Evolutionary conservation across 2,113 vertebrate genomes (phyloP).

Genomic region (Carlito syrichta): DNA sequence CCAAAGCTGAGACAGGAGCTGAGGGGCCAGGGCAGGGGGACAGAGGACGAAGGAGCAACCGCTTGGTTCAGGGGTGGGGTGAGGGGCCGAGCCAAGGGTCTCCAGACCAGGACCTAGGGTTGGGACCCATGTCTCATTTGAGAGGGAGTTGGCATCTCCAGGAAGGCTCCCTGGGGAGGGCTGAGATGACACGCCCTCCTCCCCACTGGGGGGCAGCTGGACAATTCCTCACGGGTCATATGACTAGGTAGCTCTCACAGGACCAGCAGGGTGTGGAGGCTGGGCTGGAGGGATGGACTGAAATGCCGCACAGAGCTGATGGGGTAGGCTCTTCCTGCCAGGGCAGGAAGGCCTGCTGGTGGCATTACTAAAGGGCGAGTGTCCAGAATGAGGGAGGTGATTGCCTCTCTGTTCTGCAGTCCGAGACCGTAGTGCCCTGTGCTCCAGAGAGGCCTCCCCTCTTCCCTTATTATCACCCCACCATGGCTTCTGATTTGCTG

Average conservation of each 20-base stretch:
- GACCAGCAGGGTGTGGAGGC: neutral
- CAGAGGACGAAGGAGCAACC: neutral
- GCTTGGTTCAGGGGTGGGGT: neutral
- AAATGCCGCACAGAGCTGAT: neutral
- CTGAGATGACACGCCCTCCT: no score
- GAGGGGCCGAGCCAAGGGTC: neutral
- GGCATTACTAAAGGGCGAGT: fast-evolving
- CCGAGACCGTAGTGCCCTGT: no score
- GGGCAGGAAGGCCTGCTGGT: fast-evolving
- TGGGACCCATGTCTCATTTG: neutral
- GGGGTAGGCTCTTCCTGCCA: no score
- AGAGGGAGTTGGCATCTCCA: fast-evolving
- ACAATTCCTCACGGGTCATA: neutral
- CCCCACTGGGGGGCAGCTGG: no score
- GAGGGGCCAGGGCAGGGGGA: neutral
- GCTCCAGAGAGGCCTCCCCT: neutral
- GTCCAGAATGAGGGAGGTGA: neutral
- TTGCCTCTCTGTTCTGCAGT: neutral
- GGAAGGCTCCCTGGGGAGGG: neutral
- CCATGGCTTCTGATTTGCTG: fast-evolving
- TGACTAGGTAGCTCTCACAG: neutral
- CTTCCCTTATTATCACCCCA: neutral
- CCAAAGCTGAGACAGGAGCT: fast-evolving
- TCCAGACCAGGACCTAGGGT: neutral
- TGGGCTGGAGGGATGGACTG: fast-evolving